These are phyloP conservation scores for Ammodytes marinus DNA, from an alignment of 2,113 vertebrate species.

Conservation along the genomic window DNA sequence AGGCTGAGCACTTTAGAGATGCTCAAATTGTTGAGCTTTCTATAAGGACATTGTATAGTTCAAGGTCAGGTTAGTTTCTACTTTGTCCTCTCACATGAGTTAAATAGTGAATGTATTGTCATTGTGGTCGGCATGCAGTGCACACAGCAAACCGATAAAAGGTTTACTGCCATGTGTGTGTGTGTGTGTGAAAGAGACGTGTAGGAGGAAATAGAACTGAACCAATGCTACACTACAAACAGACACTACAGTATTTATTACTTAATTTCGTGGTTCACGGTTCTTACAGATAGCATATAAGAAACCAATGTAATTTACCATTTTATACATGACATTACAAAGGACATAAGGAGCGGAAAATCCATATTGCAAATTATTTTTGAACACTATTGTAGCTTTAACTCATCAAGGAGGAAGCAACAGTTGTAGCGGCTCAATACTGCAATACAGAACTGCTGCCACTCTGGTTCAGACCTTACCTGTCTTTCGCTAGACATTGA, in stretches of 20 bases:
- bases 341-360: neutral
- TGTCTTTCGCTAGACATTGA: no score
- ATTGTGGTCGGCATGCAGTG: neutral
- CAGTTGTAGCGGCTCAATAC: neutral
- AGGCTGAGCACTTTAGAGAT: constrained; percentile 3
- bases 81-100: neutral
- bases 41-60: neutral
- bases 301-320: neutral
- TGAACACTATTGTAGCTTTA: neutral
- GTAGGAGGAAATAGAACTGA: neutral
- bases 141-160: neutral
- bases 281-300: neutral
- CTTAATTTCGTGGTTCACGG: neutral
- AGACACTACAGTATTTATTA: neutral
- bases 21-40: constrained; percentile 15
- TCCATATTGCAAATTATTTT: neutral
- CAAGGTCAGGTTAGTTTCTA: neutral
- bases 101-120: neutral
- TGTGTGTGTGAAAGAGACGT: neutral
- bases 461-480: no score
- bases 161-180: neutral
- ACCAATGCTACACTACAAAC: neutral
- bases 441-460: no score
- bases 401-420: neutral
- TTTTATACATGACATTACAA: neutral